phyloP scores from a whole-genome alignment of 2,888 invertebrate species.

The Drosophila cognata region DNA sequence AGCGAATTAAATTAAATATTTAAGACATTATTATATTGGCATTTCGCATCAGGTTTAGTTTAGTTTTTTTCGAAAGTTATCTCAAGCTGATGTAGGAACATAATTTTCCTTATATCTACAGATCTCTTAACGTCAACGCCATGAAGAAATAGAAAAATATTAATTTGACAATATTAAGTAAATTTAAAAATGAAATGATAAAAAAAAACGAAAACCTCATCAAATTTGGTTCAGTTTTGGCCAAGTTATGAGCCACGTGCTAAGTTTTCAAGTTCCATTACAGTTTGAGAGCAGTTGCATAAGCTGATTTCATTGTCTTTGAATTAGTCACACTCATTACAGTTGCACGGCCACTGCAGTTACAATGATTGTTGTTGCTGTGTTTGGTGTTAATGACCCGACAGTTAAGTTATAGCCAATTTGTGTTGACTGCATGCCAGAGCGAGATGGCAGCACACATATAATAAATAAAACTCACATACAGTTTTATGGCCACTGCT shows the following conservation, averaged over 20 bases:
- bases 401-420: conserved; percentile 51
- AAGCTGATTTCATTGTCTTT: conserved; percentile 2
- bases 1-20: background rate
- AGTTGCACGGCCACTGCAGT: conserved; percentile 24
- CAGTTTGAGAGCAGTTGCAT: conserved; percentile 21
- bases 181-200: background rate
- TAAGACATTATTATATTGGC: background rate
- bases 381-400: conserved; percentile 76
- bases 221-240: background rate
- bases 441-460: conserved; percentile 33
- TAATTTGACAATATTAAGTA: too few species aligned
- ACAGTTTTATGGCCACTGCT: conserved; percentile 58
- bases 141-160: background rate
- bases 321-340: conserved; percentile 44
- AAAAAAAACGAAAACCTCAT: background rate
- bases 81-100: background rate
- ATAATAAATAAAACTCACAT: conserved; percentile 10
- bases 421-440: conserved; percentile 24
- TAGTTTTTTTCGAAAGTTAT: background rate
- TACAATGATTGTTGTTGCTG: conserved; percentile 2
- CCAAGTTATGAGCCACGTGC: conserved; percentile 3
- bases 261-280: background rate
- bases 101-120: background rate
- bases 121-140: background rate
- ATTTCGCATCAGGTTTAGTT: background rate